Evolutionary conservation across 2,888 invertebrate genomes (phyloP), one percentile per base, ranked within the genome.

Genomic region (Plebejus anna): DNA sequence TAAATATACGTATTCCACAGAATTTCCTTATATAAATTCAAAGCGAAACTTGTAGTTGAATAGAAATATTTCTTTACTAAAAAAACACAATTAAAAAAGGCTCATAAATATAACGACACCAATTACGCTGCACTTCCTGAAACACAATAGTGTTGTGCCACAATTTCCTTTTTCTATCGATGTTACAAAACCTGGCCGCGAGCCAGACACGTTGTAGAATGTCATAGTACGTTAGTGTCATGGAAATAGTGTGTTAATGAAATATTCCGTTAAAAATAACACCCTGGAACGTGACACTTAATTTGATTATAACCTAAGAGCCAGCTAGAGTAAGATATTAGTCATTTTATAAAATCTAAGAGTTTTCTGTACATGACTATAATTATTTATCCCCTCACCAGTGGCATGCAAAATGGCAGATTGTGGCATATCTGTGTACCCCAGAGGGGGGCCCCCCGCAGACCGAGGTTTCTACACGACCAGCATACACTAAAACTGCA

Each of bases 141-240:
- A 85, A 87, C 81, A 80, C 81, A 84, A 88, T 88, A 89, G 87
- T 87, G 89, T 86, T 87, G 88, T 86, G 82, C 84, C 81, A 81
- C 80, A 80, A 81, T 81, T 84, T 87, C 85, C 86, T 86, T 83
- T 83, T 82, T 80, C 82, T 85, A 85, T 88, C 88, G 88, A 89
- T 88, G 87, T 84, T 88, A 87, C 84, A 79, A 82, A 81, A 82
- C 83, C 81, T 88, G 88, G 89, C 86, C 47, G n/a, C n/a, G 4
- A 32, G 84, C 88, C 88, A 88, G 81, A 70, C 75, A 77, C 78
- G 78, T 78, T 79, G 80, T 80, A 81, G 79, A 80, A 80, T 80
- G 79, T 76, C 81, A 75, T 76, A 79, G 76, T 66, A 73, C 66
- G 36, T 59, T 73, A 57, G 73, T 70, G 47, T 70, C 13, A 36